A percentile compares a stretch with the other conserved stretches of the same genome.
phyloP scores from a whole-genome alignment of 1,140 invertebrate genomes.

The Melipona quadrifasciata region DNA sequence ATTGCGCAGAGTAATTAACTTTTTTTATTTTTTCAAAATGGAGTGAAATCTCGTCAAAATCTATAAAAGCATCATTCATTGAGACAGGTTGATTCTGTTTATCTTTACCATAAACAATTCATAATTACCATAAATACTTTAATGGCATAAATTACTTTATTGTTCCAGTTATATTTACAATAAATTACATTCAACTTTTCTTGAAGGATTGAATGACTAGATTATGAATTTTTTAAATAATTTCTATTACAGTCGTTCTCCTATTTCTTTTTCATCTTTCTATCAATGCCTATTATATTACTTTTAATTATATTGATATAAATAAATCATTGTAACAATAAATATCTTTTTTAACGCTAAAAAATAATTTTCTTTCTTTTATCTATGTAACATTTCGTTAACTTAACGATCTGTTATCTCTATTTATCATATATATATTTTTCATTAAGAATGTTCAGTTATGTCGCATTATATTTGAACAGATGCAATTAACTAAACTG shows the following conservation, averaged over 20 bases:
- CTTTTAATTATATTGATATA: neutral
- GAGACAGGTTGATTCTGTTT: too few relatives aligned
- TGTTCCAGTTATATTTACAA: too few relatives aligned
- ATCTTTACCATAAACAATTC: too few relatives aligned
- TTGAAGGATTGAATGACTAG: neutral
- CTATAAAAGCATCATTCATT: too few relatives aligned
- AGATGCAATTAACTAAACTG: conserved; percentile 23
- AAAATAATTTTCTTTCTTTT: neutral
- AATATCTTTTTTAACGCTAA: neutral
- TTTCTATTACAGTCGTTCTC: neutral
- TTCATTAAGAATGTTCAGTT: neutral
- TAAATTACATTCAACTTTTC: too few relatives aligned
- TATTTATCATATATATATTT: neutral
- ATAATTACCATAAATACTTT: too few relatives aligned
- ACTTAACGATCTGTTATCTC: too few relatives aligned
- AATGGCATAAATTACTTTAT: too few relatives aligned
- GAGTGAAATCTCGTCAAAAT: too few relatives aligned
- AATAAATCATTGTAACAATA: neutral
- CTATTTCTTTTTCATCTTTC: neutral
- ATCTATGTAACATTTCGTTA: neutral
- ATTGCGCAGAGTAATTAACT: too few relatives aligned
- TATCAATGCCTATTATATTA: neutral
- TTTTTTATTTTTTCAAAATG: too few relatives aligned
- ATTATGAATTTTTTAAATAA: neutral
- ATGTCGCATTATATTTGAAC: neutral